Evolutionary conservation across 1,140 invertebrate genomes (phyloP).

Genomic region (Brachionus asplanchnoidis): DNA sequence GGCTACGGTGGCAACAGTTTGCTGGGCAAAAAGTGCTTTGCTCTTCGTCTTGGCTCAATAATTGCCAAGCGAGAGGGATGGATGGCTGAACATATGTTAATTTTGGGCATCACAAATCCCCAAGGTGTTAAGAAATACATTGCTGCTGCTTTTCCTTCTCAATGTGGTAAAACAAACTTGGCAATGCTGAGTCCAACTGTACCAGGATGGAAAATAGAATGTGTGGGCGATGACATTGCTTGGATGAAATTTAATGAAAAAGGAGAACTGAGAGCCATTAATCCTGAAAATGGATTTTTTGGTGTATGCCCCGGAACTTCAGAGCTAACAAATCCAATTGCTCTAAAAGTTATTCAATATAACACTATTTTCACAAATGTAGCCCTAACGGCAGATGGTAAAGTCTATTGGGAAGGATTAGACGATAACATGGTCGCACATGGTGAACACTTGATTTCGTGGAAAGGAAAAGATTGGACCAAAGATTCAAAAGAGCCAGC

Average conservation of each 20-base stretch:
- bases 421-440: constrained; percentile 67
- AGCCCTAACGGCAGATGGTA: constrained; percentile 85
- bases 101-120: constrained; percentile 82
- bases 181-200: constrained; percentile 92
- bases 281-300: constrained; percentile 98
- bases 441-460: constrained; percentile 47
- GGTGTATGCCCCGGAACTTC: constrained; percentile 96
- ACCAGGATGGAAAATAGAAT: constrained; percentile 77
- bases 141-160: constrained; percentile 93
- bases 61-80: constrained; percentile 89
- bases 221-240: constrained; percentile 60
- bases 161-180: constrained; percentile 96
- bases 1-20: constrained; percentile 91
- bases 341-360: constrained; percentile 88
- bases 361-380: constrained; percentile 84
- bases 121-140: constrained; percentile 82
- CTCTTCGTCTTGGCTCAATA: constrained; percentile 87
- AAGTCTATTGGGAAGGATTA: constrained; percentile 84
- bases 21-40: constrained; percentile 97
- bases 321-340: constrained; percentile 84
- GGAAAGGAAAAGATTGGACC: constrained; percentile 49
- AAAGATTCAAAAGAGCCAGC: constrained; percentile 48
- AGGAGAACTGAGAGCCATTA: constrained; percentile 86
- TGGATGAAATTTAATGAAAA: constrained; percentile 88
- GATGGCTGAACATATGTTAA: constrained; percentile 98